phyloP scores from a whole-genome alignment of 2,113 vertebrate genomes.

The Stigmatopora argus region DNA sequence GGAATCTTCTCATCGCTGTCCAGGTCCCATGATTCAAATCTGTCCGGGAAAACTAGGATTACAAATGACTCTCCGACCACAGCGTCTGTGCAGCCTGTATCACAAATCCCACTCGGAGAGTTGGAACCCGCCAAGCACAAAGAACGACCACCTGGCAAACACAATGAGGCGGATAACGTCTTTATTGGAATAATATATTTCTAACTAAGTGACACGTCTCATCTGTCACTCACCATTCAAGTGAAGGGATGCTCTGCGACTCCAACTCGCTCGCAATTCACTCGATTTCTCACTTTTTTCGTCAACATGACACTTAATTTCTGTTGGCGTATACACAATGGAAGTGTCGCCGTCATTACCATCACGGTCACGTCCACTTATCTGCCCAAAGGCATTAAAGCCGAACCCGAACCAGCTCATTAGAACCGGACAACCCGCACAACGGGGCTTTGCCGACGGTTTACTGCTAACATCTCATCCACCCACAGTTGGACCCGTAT shows the following conservation, averaged over 20 bases:
- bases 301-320: conserved; percentile 9
- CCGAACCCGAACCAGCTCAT: conserved; percentile 82
- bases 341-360: background rate
- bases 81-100: conserved; percentile 67
- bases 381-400: conserved; percentile 78
- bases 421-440: background rate
- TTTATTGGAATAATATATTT: no score
- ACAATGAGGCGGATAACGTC: background rate
- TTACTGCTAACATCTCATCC: background rate
- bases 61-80: conserved; percentile 70
- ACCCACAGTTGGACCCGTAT: no score
- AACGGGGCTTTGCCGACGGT: no score
- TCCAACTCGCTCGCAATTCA: conserved; percentile 63
- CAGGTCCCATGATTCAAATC: conserved; percentile 60
- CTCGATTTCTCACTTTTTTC: background rate
- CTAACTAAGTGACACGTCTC: background rate
- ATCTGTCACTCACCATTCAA: conserved; percentile 30
- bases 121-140: conserved; percentile 65
- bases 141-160: conserved; percentile 32
- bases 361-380: background rate
- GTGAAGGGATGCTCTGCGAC: conserved; percentile 54
- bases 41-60: conserved; percentile 61
- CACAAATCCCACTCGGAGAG: background rate
- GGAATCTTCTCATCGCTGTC: conserved; percentile 53
- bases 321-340: conserved; percentile 35